Evolutionary conservation across 2,113 vertebrate genomes (phyloP), one percentile per base, ranked within the genome.

Genomic region (Octodon degus): DNA sequence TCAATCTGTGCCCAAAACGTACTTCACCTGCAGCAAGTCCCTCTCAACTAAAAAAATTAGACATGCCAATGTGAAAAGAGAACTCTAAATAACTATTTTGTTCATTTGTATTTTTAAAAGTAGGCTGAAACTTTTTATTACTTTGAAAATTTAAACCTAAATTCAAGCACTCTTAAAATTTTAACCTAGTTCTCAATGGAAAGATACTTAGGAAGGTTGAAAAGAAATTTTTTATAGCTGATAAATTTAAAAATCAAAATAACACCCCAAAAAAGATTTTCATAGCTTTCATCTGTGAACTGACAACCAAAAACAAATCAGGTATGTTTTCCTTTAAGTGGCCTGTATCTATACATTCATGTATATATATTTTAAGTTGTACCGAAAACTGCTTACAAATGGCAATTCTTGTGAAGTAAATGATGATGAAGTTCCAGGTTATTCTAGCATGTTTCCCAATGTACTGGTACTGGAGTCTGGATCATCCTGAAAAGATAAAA

Each of bases 371-470:
- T 97, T 92, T 96, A 97, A 98, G 95, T 93, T 95, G 94, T 97
- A 97, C 97, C 98, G 96, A 96, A 96, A 96, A 96, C 98, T 98
- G 98, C 98, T 98, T 98, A 99, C 98, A 98, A 98, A 97, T 98
- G 98, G 98, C 93, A 98, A 97, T 97, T 98, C 98, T 81, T 98
- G 94, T 91, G 97, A 97, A 97, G 97, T 83, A 77, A 97, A 96
- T 92, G 98, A 96, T 97, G 98, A 97, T 90, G 98, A 97, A 72
- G 97, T 95, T 94, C 98, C 98, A 67, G 97, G 97, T 96, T 97
- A 98, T 96, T 98, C 98, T 97, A 98, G 96, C 97, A 98, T 98
- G 97, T 98, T 98, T 97, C 97, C 98, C 97, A 98, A 97, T 93
- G 96, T 95, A 97, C 97, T 96, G 96, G 98, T 95, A 87, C 97